Base-by-base conservation (phyloP, 2,113 vertebrate species). In the Brachyhypopomus gauderio region DNA sequence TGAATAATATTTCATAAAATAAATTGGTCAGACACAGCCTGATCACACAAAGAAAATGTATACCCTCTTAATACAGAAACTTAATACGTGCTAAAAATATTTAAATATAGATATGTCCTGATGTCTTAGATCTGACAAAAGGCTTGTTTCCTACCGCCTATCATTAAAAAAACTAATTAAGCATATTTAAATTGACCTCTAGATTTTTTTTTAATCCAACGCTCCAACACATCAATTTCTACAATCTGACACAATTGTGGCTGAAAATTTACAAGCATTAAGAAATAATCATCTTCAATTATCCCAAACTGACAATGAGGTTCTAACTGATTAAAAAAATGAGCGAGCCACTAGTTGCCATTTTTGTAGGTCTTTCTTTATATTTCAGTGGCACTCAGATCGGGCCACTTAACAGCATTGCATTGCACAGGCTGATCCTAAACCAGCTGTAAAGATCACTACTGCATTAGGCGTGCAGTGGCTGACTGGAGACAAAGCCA, bases 401-500 rank as follows among this genome's bases (percentile, higher is more conserved):
- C 48, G 22, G 25, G 62, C 56, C 60, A 63, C 23, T 52, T 30
- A 63, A 36, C n/a, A 25, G 45, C 0, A 45, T 52, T 64, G 14
- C 7, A 12, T 34, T 80, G 8, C 23, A 72, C 36, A 72, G 48
- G 20, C 19, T 41, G 71, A 25, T 34, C 36, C 19, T 17, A 62
- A 19, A 63, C 19, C 60, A 41, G 58, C 23, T 72, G 22, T 79
- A 25, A 22, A 30, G 78, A 34, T 27, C 69, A 64, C 38, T 34
- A 27, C 19, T 5, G 58, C 41, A 72, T 79, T 79, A 72, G 92
- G 92, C 88, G 87, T 86, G 79, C 92, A 89, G 76, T 90, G 90
- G 87, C 75, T 90, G 90, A 16, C 89, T 91, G 91, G 89, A 91
- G 90, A 85, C 86, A 84, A 90, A 45, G 83, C 64, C 82, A 69